Conservation (phyloP, 2,797 vertebrate species). For the Sorex maritimensis region DNA sequence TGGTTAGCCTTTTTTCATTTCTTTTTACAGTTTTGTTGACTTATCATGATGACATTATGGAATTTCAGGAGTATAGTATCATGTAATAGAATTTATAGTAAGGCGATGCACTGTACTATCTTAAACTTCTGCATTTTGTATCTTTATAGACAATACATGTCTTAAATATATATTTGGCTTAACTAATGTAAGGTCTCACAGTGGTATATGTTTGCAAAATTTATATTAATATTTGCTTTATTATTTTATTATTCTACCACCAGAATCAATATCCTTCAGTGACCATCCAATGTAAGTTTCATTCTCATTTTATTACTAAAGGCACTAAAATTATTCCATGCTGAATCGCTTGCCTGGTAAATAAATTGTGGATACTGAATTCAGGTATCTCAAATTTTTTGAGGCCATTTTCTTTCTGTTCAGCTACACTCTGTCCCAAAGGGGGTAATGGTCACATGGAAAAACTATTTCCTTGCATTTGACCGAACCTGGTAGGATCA, state of each 20-base stretch:
- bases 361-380: slow-evolving; percentile 36
- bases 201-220: neutral
- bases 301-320: neutral
- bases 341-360: slow-evolving; percentile 54
- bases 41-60: no score
- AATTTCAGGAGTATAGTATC: no score
- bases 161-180: slow-evolving; percentile 10
- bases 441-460: neutral
- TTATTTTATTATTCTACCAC: neutral
- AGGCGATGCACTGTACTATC: no score
- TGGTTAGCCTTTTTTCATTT: no score
- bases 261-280: neutral
- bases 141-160: neutral
- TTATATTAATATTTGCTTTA: slow-evolving; percentile 48
- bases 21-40: no score
- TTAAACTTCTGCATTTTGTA: no score
- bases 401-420: neutral
- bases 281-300: neutral
- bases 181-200: neutral
- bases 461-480: neutral
- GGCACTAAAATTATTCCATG: neutral
- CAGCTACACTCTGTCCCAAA: neutral
- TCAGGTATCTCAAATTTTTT: slow-evolving; percentile 37
- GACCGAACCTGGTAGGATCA: neutral
- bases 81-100: no score